phyloP scores from a whole-genome alignment of 2,113 vertebrate genomes.

The Montifringilla adamsi region DNA sequence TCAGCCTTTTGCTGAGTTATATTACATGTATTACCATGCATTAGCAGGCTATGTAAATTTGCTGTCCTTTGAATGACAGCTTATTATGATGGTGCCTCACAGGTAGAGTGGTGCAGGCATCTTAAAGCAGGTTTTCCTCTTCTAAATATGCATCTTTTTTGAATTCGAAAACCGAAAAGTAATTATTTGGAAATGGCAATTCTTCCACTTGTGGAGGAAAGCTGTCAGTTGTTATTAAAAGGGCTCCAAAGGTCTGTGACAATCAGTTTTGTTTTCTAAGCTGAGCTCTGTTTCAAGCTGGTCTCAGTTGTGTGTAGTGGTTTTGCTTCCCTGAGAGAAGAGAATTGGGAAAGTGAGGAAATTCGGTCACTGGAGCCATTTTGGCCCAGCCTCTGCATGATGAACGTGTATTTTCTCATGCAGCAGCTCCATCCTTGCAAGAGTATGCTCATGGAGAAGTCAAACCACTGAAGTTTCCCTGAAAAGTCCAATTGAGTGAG shows the following conservation, averaged over 20 bases:
- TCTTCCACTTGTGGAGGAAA: neutral
- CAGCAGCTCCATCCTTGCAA: neutral
- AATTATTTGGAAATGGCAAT: neutral
- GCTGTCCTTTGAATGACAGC: neutral
- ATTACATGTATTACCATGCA: constrained; percentile 47
- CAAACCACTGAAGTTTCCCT: neutral
- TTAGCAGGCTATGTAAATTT: constrained; percentile 40
- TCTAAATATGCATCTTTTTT: neutral
- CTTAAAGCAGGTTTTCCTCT: neutral
- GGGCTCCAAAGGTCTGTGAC: neutral
- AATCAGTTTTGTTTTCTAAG: neutral
- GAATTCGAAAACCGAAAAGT: neutral
- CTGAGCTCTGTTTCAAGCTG: neutral
- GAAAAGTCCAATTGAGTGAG: neutral
- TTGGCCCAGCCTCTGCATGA: neutral
- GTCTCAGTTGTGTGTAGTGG: fast-evolving
- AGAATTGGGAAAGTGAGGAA: neutral
- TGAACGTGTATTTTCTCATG: neutral
- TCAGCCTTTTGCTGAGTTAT: constrained; percentile 48
- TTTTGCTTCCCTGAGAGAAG: fast-evolving
- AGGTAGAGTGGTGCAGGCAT: neutral
- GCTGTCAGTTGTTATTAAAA: neutral
- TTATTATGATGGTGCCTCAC: neutral
- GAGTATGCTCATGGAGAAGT: fast-evolving
- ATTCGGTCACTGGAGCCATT: neutral